Base-by-base conservation (phyloP, 2,888 invertebrate species). In the Exocentrus adspersus region DNA sequence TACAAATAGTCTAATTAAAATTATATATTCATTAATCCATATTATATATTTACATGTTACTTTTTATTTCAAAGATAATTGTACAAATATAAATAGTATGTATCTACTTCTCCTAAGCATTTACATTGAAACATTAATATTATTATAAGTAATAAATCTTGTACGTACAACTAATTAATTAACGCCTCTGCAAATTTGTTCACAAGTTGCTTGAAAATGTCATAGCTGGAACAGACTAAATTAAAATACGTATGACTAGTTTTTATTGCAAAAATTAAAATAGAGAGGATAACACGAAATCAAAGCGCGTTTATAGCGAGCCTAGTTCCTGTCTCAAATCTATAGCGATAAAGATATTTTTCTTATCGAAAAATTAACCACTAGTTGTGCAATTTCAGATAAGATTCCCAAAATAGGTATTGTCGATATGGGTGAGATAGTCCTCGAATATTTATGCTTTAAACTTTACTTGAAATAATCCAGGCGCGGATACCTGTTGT, bases 191-290 rank as follows among this genome's bases (percentile, higher is more conserved):
- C 6, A 37, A 37, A 37, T 37, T 37, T 37, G 37, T 37, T 37
- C 37, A 37, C 14, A 37, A 12, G 37, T 37, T 37, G 24, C 24
- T 24, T n/a, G 32, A 20, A 37, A 50, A 10, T 20, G 20, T n/a
- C 4, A 52, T 37, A 12, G 17, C 14, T 24, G 24, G 14, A 16
- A 32, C n/a, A 52, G 37, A 53, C 41, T n/a, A 41, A 20, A 14
- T 41, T 42, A 53, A 53, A 30, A 41, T 53, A 42, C 24, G 7
- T 12, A 53, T 53, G 53, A 53, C 53, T 53, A 53, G 53, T 20
- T 53, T 53, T 21, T 21, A 53, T 42, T 53, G 53, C 53, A 41
- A n/a, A n/a, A n/a, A n/a, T n/a, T n/a, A n/a, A n/a, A n/a, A 24
- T 7, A 48, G 14, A 48, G 28, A 48, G 12, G 16, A 45, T 45